phyloP scores from a whole-genome alignment of 2,888 invertebrate genomes.

The Anagyrus pseudococci region DNA sequence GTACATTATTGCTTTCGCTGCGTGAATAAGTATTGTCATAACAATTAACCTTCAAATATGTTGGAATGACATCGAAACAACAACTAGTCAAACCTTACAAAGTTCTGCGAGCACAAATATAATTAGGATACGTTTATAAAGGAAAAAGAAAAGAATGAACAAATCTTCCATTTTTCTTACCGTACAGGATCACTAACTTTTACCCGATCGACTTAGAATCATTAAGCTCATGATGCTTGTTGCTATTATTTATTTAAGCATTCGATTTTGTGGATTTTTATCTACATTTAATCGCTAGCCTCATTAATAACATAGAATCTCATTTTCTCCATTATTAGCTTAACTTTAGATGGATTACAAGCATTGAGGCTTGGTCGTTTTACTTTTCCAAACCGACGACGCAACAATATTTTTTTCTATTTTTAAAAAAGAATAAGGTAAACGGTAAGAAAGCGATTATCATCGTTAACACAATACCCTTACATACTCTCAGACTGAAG shows the following conservation, averaged over 20 bases:
- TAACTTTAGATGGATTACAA: constrained; percentile 14
- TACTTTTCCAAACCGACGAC: constrained; percentile 13
- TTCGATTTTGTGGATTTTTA: constrained; percentile 13
- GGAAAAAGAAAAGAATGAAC: constrained; percentile 10
- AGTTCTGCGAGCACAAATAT: constrained; percentile 58
- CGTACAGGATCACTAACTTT: constrained; percentile 27
- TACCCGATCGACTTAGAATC: constrained; percentile 22
- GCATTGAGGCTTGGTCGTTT: constrained; percentile 22
- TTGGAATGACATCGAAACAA: constrained; percentile 52
- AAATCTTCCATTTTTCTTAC: constrained; percentile 31
- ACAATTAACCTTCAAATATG: constrained; percentile 50
- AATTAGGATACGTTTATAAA: constrained; percentile 41
- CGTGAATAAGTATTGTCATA: constrained; percentile 48
- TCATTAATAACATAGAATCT: constrained; percentile 10
- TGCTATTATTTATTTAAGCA: constrained; percentile 23
- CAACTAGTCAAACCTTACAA: constrained; percentile 56
- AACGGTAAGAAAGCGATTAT: constrained; percentile 18
- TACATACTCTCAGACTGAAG: constrained; percentile 35
- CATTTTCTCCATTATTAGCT: constrained; percentile 5
- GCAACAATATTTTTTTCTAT: constrained; percentile 15
- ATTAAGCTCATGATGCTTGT: constrained; percentile 9
- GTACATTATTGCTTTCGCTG: constrained; percentile 17
- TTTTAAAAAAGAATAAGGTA: constrained; percentile 13
- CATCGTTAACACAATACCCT: constrained; percentile 19
- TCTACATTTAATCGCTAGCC: not conserved